Base-by-base conservation (phyloP, 2,888 invertebrate genomes). In the Allacma fusca region DNA sequence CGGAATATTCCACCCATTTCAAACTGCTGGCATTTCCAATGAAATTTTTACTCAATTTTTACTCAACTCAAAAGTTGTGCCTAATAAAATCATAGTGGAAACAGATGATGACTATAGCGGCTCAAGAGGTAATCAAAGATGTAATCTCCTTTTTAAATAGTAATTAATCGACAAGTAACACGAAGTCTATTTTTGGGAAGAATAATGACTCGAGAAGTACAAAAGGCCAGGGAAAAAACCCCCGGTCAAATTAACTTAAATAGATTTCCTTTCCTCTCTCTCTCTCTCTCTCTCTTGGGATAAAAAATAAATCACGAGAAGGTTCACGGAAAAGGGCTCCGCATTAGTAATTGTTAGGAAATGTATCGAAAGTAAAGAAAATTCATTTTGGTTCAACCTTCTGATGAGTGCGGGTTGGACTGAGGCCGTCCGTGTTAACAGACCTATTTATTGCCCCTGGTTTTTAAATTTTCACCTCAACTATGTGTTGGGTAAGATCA, bases 391-490 rank as follows among this genome's bases (percentile, higher is more conserved):
- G 67, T 40, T 64, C 64, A 40, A 28, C 40, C 40, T 12, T 67
- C 59, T 40, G 68, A 69, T 70, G 62, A 44, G 40, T 59, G 62
- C 40, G 43, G 76, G 76, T 69, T 75, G 75, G 75, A 67, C 40
- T 57, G 59, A 69, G 75, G 75, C 40, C 24, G 75, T 68, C 68
- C 59, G 68, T 75, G 75, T 29, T 75, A 59, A 75, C 34, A 75
- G 75, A 69, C 59, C 43, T 40, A 76, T 76, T 76, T 70, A 70
- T 76, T 69, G 70, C 76, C 59, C 24, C 59, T 76, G 62, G 43
- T 62, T 76, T 76, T 64, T 40, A 28, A 57, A 23, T 57, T 67
- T 76, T 69, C 69, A 65, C 4, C 34, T 34, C n/a, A n/a, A n/a
- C n/a, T n/a, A n/a, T n/a, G n/a, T 34, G 34, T 34, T 34, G 9